A percentile compares a stretch with the other conserved stretches of the same genome.
Evolutionary conservation across 2,888 invertebrate genomes (phyloP).

Genomic region (Drosophila kambysellisi): DNA sequence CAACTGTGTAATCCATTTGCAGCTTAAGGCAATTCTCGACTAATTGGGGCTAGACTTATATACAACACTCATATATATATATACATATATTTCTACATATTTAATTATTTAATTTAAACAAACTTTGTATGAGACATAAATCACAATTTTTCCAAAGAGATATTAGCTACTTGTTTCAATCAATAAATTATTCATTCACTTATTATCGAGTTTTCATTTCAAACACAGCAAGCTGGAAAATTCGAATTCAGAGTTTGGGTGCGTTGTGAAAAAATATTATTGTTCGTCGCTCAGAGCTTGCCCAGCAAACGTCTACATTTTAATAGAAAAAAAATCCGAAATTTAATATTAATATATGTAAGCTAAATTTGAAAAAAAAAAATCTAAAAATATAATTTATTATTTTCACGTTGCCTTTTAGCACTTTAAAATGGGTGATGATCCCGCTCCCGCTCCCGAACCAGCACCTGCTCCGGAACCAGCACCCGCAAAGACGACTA

Average conservation of each 20-base stretch:
- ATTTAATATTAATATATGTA: slow-evolving; percentile 4
- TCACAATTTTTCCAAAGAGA: no score
- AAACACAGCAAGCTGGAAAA: slow-evolving; percentile 14
- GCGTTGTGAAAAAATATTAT: not conserved
- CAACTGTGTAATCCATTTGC: not conserved
- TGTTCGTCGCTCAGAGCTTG: slow-evolving; percentile 14
- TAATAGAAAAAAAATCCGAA: not conserved
- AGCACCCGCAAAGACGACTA: slow-evolving; percentile 19
- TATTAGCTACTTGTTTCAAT: no score
- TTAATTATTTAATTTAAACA: not conserved
- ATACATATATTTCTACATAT: not conserved
- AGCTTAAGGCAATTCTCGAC: not conserved
- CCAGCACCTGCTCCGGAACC: not conserved
- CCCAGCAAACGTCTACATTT: slow-evolving; percentile 14
- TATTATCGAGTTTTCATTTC: not conserved
- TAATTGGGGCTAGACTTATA: not conserved
- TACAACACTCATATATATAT: not conserved
- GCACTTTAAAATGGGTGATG: slow-evolving; percentile 6
- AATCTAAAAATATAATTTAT: not conserved
- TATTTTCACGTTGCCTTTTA: not conserved
- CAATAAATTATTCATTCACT: not conserved
- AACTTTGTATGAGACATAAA: not conserved
- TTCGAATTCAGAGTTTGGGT: not conserved
- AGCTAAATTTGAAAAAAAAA: not conserved
- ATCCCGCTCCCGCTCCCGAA: not conserved